Conservation (phyloP, 2,113 vertebrate genomes). For the Tyrannus savana region DNA sequence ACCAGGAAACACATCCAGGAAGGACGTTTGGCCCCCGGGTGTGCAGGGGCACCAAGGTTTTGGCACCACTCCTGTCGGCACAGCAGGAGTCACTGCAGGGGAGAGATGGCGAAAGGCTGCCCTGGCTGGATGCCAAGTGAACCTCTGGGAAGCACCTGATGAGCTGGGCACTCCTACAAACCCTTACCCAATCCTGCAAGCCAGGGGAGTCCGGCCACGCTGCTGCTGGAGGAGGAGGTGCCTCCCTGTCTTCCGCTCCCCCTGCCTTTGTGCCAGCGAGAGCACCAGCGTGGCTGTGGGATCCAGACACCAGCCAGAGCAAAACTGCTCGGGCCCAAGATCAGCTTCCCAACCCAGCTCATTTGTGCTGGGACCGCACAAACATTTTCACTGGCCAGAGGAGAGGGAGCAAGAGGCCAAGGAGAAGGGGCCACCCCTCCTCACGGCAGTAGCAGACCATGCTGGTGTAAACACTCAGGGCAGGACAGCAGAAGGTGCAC, state of each 20-base stretch:
- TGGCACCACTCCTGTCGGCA: neutral
- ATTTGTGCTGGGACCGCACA: neutral
- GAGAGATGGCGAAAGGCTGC: neutral
- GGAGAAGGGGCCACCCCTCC: neutral
- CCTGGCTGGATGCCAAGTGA: neutral
- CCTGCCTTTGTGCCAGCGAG: neutral
- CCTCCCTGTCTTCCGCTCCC: neutral
- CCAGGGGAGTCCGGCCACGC: neutral
- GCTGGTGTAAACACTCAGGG: neutral
- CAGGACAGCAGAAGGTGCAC: neutral
- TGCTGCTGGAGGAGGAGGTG: neutral
- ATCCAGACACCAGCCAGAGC: rapidly evolving
- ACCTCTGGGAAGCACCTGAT: neutral
- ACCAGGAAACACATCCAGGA: neutral
- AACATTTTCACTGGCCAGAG: neutral
- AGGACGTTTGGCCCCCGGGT: neutral
- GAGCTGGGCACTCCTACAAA: neutral
- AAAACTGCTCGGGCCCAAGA: neutral
- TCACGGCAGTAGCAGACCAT: rapidly evolving
- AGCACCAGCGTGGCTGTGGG: neutral
- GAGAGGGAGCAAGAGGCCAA: neutral
- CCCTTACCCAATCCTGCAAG: neutral
- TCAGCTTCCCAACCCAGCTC: neutral
- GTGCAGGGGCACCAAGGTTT: neutral
- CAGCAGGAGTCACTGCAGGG: neutral